A percentile compares a stretch with the other conserved stretches of the same genome.
Conservation (phyloP, 2,113 vertebrate genomes). For the Tiliqua scincoides region DNA sequence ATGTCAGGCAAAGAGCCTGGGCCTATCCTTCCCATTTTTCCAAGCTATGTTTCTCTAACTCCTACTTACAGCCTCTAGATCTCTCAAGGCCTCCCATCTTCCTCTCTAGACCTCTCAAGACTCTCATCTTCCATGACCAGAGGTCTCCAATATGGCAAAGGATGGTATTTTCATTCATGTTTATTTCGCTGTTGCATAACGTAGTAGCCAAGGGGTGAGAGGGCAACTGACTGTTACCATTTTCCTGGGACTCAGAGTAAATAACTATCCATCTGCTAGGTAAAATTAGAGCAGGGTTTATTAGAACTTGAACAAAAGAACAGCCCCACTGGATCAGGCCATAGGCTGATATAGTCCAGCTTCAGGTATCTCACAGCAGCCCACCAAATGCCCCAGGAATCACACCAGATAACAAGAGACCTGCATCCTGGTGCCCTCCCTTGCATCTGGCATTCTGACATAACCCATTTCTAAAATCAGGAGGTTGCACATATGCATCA, state of each 20-base stretch:
- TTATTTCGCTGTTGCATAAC: neutral
- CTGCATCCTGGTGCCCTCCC: too few relatives aligned
- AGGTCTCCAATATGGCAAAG: neutral
- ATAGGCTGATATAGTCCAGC: too few relatives aligned
- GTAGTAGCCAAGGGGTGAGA: neutral
- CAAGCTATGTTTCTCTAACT: neutral
- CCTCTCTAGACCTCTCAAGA: neutral
- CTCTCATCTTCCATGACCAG: neutral
- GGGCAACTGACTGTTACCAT: too few relatives aligned
- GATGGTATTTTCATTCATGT: neutral
- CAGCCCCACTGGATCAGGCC: too few relatives aligned
- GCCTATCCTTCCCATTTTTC: neutral
- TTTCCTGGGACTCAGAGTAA: neutral
- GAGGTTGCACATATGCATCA: too few relatives aligned
- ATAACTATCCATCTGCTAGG: neutral
- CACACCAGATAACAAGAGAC: too few relatives aligned
- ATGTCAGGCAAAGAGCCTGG: neutral
- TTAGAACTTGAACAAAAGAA: too few relatives aligned
- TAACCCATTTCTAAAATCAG: too few relatives aligned
- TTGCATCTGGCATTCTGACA: too few relatives aligned
- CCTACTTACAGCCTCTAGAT: neutral
- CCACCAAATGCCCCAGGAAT: too few relatives aligned
- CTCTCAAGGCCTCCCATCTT: neutral
- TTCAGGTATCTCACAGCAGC: too few relatives aligned
- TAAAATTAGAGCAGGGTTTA: neutral